Evolutionary conservation across 1,140 invertebrate genomes (phyloP).

Genomic region (Drosophila mojavensis): DNA sequence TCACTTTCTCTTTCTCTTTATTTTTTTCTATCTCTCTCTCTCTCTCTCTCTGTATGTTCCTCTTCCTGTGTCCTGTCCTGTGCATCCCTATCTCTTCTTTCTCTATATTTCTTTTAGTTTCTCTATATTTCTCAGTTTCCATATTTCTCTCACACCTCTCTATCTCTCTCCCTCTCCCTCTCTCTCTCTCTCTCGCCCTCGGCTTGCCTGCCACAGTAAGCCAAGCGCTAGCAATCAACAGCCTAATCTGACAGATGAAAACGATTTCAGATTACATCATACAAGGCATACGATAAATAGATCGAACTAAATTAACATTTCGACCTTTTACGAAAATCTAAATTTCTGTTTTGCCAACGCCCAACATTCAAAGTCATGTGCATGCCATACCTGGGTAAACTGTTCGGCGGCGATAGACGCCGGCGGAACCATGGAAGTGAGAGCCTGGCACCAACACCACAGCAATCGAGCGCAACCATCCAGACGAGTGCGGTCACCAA

Average conservation of each 20-base stretch:
- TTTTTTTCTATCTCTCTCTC: too few relatives aligned
- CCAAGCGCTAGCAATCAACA: background rate
- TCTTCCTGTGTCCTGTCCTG: too few relatives aligned
- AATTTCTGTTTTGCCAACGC: constrained; percentile 20
- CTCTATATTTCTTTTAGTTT: too few relatives aligned
- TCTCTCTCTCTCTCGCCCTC: too few relatives aligned
- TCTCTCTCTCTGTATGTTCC: too few relatives aligned
- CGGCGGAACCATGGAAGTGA: constrained; percentile 12
- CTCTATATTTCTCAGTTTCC: too few relatives aligned
- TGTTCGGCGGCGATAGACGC: constrained; percentile 36
- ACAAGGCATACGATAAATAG: background rate
- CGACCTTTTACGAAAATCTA: constrained; percentile 1
- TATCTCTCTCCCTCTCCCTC: too few relatives aligned
- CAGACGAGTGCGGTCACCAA: background rate
- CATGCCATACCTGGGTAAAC: constrained; percentile 47
- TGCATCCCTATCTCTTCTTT: too few relatives aligned
- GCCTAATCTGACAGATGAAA: background rate
- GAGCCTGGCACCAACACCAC: constrained; percentile 31
- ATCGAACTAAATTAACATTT: constrained; percentile 2
- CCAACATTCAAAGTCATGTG: constrained; percentile 37
- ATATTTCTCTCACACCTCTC: too few relatives aligned
- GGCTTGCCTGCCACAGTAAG: background rate
- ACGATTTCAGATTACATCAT: background rate
- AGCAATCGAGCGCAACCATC: constrained; percentile 30
- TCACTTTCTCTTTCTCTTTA: too few relatives aligned